These are phyloP conservation scores for Meriones psammophilus DNA, from an alignment of 2,797 vertebrate genomes.

Conservation along the genomic window DNA sequence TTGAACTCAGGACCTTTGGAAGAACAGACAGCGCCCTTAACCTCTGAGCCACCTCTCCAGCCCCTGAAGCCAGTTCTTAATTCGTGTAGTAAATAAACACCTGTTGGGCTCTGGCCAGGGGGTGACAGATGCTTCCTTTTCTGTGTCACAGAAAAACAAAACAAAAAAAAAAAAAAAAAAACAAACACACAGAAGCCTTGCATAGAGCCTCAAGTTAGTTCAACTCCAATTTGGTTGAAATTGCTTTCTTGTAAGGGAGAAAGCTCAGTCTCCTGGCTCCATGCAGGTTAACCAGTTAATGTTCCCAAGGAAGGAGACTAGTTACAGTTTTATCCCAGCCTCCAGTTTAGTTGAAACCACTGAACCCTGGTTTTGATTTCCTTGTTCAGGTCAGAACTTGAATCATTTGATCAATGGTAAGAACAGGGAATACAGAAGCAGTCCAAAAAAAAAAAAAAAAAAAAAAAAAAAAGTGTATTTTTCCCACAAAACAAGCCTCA, in stretches of 20 bases:
- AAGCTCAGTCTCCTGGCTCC: not conserved
- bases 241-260: not conserved
- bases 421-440: not conserved
- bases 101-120: not conserved
- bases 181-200: not conserved
- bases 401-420: not conserved
- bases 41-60: no score
- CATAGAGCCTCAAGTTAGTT: constrained; percentile 36
- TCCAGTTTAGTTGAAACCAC: not conserved
- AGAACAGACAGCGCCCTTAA: no score
- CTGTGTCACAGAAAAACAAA: not conserved
- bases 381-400: not conserved
- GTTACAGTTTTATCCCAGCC: not conserved
- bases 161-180: not conserved
- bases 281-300: not conserved
- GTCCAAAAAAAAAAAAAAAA: not conserved
- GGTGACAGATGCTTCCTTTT: not conserved
- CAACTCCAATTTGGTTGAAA: constrained; percentile 3
- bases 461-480: not conserved
- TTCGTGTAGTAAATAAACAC: not conserved
- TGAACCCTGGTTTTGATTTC: not conserved
- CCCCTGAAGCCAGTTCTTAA: not conserved
- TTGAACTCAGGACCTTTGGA: no score
- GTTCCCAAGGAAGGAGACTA: not conserved
- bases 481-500: not conserved